These are phyloP conservation scores for Lophotriccus pileatus DNA, from an alignment of 2,797 vertebrate species.

Conservation along the genomic window DNA sequence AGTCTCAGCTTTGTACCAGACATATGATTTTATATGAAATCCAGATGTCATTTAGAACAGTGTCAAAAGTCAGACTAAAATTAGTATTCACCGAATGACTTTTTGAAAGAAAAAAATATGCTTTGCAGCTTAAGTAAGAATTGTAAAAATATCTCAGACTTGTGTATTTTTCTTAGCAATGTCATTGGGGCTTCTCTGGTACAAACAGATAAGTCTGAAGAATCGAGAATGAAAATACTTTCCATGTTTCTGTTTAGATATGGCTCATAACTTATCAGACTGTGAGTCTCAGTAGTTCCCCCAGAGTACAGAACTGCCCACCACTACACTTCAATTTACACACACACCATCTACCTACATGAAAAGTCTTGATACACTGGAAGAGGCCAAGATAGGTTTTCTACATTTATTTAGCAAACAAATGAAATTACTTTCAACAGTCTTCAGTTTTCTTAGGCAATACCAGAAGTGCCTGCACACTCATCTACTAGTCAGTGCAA, in stretches of 20 bases:
- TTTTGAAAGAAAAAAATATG: slow-evolving; percentile 8
- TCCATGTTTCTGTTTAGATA: not conserved
- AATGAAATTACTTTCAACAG: not conserved
- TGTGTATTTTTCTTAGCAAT: not conserved
- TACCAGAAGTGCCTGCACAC: not conserved
- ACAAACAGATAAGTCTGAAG: not conserved
- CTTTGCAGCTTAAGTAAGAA: not conserved
- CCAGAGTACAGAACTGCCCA: not conserved
- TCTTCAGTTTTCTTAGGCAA: not conserved
- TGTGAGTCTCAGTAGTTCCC: not conserved
- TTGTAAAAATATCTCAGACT: not conserved
- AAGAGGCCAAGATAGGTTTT: not conserved
- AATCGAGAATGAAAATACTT: not conserved
- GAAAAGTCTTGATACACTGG: not conserved
- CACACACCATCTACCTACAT: not conserved
- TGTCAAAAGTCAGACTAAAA: slow-evolving; percentile 48
- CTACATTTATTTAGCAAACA: not conserved
- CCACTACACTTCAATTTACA: not conserved
- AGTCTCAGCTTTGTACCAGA: slow-evolving; percentile 36
- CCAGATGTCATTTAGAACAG: slow-evolving; percentile 28
- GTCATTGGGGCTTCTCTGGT: not conserved
- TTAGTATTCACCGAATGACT: not conserved
- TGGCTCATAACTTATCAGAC: not conserved
- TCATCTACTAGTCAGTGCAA: not conserved
- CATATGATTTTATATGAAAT: slow-evolving; percentile 29